Base-by-base conservation (phyloP, 1,140 invertebrate genomes). In the Nephila pilipes region DNA sequence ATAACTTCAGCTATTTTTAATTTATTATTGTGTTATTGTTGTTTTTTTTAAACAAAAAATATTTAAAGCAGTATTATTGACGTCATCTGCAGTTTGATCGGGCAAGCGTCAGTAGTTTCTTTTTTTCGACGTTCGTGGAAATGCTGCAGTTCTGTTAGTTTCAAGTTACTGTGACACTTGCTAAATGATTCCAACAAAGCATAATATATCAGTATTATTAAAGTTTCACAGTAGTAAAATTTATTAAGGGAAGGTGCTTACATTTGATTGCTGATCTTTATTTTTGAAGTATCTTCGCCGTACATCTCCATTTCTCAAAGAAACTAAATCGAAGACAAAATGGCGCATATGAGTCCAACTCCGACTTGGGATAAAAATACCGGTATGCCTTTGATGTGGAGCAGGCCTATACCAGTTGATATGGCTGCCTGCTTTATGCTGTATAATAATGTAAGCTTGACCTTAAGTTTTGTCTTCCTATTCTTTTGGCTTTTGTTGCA, bases 171-270 rank as follows among this genome's bases (percentile, higher is more conserved):
- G 91, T 93, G 91, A 75, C 91, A 87, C 25, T 87, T 93, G 92
- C 87, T 93, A 93, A 93, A 93, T 93, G 92, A 93, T 89, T 93
- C 92, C 92, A 93, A 93, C 92, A 93, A 81, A 93, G 87, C 92
- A 93, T 81, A 89, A 32, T 93, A 54, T 63, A 93, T 65, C 92
- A 88, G 85, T 93, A 89, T 93, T 93, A 93, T 93, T 93, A 25
- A 88, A 81, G n/a, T 89, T 89, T 32, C 18, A 58, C 63, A 46
- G 22, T 79, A 58, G 54, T 87, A 58, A 60, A n/a, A 32, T 32
- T 25, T 90, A 79, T 25, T 90, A 90, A 79, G 46, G 12, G 12
- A 57, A 29, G 63, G 46, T 57, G 32, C n/a, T 79, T 90, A 57
- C 38, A 80, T 79, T 88, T 25, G 36, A 90, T 29, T 81, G 80